phyloP scores from a whole-genome alignment of 1,140 invertebrate genomes.

The Ips nitidus region DNA sequence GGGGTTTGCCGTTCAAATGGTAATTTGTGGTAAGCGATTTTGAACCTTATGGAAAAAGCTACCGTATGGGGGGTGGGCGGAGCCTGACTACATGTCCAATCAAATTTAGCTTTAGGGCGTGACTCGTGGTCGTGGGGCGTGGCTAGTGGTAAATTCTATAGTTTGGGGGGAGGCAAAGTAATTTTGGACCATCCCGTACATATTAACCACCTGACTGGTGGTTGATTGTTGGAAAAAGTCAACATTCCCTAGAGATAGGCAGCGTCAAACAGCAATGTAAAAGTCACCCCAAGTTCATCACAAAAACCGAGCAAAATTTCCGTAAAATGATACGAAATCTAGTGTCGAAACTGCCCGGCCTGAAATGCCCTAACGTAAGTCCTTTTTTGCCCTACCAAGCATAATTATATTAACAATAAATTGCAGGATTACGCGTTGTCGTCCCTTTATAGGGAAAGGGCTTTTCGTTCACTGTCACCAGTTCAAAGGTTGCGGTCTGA shows the following conservation, averaged over 20 bases:
- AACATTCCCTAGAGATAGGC: neutral
- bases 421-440: conserved; percentile 18
- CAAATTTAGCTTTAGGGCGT: no score
- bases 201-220: no score
- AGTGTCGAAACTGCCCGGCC: conserved; percentile 13
- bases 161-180: neutral
- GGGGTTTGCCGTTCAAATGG: no score
- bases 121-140: no score
- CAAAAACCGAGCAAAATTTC: conserved; percentile 24
- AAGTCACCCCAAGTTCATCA: conserved; percentile 18
- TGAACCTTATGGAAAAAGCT: no score
- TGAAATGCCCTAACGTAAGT: neutral
- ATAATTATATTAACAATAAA: neutral
- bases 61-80: no score
- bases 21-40: no score
- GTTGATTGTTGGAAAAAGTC: no score
- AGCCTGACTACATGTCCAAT: no score
- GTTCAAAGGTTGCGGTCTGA: conserved; percentile 23
- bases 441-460: conserved; percentile 11
- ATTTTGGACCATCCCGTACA: neutral
- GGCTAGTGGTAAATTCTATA: no score
- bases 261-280: conserved; percentile 8
- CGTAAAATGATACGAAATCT: conserved; percentile 29
- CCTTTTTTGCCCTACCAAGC: neutral
- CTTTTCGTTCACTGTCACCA: conserved; percentile 19